Evolutionary conservation across 1,140 invertebrate genomes (phyloP), one percentile per base, ranked within the genome.

Genomic region (Drosophila funebris): DNA sequence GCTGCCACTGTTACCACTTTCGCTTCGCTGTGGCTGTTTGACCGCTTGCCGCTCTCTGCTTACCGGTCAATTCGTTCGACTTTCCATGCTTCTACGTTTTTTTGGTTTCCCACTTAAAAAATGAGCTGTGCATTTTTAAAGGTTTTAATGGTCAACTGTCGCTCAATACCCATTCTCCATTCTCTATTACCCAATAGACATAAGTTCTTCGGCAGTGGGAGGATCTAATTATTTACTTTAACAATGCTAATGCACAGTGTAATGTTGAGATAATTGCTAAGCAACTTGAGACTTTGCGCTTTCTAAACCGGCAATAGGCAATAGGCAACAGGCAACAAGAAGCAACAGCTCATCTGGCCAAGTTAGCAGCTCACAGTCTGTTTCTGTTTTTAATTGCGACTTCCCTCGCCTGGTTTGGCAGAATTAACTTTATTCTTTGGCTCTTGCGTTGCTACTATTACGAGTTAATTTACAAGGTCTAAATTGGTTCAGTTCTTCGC

Each of bases 301-400:
- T 78, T 78, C 76, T 75, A 78, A 78, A 56, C 41, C 37, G 44
- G 11, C 46, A 18, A 31, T 46, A 52, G 14, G 13, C 14, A 9
- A 4, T 11, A 5, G n/a, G 31, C 64, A 52, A 43, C 37, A 39
- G 24, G 37, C 50, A 6, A 43, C 39, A 13, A n/a, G n/a, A n/a
- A n/a, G n/a, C n/a, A 41, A 48, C 37, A 68, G 44, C 18, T 54
- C 61, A 60, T 74, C 8, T 60, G 18, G 56, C 67, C 61, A 58
- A 72, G 31, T 72, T 57, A 43, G 44, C 43, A 53, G 37, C 61
- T 56, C 63, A 73, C 63, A 76, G 62, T 76, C 73, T 73, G 73
- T 69, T 73, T 76, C 41, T 46, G 57, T 13, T 69, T 73, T 69
- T 73, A 76, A 76, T 76, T 76, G 57, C 56, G 16, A 20, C 57